These are phyloP conservation scores for Cheilinus undulatus DNA, from an alignment of 2,113 vertebrate genomes.

Conservation along the genomic window DNA sequence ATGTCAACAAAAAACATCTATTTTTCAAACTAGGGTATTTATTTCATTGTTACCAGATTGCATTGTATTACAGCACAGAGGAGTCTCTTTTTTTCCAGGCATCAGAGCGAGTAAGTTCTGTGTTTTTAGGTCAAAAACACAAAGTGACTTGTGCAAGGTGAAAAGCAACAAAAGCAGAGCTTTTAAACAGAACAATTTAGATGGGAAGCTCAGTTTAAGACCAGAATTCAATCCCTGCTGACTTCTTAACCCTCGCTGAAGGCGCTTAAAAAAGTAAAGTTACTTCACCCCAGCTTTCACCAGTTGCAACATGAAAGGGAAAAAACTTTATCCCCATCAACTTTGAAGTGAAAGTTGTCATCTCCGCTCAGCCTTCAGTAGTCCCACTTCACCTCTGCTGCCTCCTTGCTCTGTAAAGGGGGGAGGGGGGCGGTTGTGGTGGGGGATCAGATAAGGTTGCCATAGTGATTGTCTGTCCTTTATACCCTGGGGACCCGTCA, in stretches of 20 bases:
- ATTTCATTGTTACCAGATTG: not conserved
- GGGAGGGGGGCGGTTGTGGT: not conserved
- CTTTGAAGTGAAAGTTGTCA: conserved; percentile 81
- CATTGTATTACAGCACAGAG: not conserved
- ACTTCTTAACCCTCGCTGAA: conserved; percentile 61
- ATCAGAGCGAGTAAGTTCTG: not conserved
- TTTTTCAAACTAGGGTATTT: not conserved
- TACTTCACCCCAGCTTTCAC: conserved; percentile 57
- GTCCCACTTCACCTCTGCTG: conserved; percentile 54
- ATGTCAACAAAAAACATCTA: not conserved
- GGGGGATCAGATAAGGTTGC: conserved; percentile 47
- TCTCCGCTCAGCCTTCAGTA: conserved; percentile 69
- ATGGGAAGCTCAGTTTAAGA: conserved; percentile 59
- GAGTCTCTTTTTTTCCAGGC: not conserved
- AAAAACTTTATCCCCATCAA: conserved; percentile 74
- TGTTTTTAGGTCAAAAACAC: not conserved
- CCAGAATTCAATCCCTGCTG: conserved; percentile 66
- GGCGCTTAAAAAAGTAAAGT: conserved; percentile 64
- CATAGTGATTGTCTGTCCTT: conserved; percentile 54
- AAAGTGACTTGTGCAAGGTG: not conserved
- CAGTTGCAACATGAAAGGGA: conserved; percentile 78
- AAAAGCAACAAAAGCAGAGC: conserved; percentile 4
- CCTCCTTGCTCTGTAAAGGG: conserved; percentile 32
- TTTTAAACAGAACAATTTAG: conserved; percentile 51
- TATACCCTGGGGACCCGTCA: conserved; percentile 52